Conservation (phyloP, 2,113 vertebrate genomes). For the Dolichallabes microphthalmus region DNA sequence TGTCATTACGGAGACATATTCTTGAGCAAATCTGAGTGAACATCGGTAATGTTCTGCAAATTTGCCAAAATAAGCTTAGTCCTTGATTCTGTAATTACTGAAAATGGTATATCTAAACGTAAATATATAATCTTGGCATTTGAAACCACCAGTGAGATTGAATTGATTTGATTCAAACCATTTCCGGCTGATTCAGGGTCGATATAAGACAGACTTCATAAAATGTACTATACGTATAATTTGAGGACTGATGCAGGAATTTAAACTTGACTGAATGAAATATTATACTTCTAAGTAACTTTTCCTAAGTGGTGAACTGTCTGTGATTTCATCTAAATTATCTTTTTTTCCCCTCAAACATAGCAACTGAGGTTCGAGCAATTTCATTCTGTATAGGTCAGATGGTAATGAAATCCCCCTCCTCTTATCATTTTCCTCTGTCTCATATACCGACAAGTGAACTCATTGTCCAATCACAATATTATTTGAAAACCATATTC, state of each 20-base stretch:
- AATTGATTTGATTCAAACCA: constrained; percentile 21
- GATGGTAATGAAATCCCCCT: constrained; percentile 57
- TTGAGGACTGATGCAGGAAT: constrained; percentile 16
- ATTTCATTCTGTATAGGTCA: constrained; percentile 36
- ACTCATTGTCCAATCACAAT: constrained; percentile 63
- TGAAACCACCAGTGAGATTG: background rate
- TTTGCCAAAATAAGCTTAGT: background rate
- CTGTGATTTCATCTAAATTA: constrained; percentile 36
- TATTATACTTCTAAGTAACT: constrained; percentile 17
- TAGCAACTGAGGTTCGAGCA: constrained; percentile 14
- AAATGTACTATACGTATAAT: constrained; percentile 26
- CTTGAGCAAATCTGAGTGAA: background rate
- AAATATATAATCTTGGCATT: constrained; percentile 11
- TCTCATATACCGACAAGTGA: constrained; percentile 59
- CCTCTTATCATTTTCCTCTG: constrained; percentile 32
- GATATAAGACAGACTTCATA: constrained; percentile 9
- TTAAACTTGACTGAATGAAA: constrained; percentile 30
- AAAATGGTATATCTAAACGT: constrained; percentile 2
- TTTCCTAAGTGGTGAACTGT: constrained; percentile 34
- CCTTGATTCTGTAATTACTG: constrained; percentile 10
- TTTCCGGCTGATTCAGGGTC: constrained; percentile 29
- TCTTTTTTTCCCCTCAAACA: constrained; percentile 13
- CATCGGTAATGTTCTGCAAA: background rate
- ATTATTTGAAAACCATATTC: constrained; percentile 53
- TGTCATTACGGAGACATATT: background rate